Evolutionary conservation across 1,140 invertebrate genomes (phyloP).

Genomic region (Drosophila virilis): DNA sequence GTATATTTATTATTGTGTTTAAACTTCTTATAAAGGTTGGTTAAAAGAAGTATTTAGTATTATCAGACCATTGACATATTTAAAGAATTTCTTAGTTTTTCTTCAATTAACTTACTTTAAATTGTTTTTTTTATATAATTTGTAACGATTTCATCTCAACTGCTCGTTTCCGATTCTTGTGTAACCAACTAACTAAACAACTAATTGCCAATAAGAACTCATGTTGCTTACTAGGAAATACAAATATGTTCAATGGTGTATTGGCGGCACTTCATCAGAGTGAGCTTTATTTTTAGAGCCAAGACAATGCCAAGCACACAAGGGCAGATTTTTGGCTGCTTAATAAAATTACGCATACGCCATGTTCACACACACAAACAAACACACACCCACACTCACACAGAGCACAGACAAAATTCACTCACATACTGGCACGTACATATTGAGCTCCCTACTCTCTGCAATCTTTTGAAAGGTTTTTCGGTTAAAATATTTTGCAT

Average conservation of each 20-base stretch:
- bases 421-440: conserved; percentile 29
- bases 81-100: not conserved
- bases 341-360: conserved; percentile 66
- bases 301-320: conserved; percentile 42
- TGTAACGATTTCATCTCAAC: no score
- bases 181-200: not conserved
- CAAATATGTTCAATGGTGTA: conserved; percentile 16
- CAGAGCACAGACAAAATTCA: not conserved
- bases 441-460: conserved; percentile 29
- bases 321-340: conserved; percentile 25
- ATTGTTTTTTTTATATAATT: no score
- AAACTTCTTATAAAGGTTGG: no score
- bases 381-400: not conserved
- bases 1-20: no score
- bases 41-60: no score
- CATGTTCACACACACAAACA: conserved; percentile 34
- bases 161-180: not conserved
- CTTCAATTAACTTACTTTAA: not conserved
- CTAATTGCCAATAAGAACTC: not conserved
- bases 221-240: not conserved
- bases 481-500: conserved; percentile 79
- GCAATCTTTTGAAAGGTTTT: conserved; percentile 78
- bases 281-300: not conserved
- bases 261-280: conserved; percentile 14
- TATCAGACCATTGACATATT: no score